Percentiles rank a stretch among this genome's conserved stretches.
Conservation (phyloP, 2,113 vertebrate species). For the Phocoena sinus region DNA sequence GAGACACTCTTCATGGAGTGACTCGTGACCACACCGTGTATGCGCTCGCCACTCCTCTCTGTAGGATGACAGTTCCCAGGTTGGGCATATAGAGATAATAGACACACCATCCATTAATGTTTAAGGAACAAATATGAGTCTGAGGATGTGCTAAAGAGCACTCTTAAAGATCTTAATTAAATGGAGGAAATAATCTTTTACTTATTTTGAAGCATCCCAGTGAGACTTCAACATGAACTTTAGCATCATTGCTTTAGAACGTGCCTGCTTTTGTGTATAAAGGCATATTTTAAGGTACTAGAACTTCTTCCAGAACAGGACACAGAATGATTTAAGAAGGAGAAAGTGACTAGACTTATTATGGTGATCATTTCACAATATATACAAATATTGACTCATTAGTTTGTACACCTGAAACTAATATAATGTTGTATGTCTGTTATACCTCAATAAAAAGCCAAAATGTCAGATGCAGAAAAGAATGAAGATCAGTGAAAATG, state of each 20-base stretch:
- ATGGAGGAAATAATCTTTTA: neutral
- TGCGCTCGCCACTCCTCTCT: neutral
- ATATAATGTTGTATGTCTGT: neutral
- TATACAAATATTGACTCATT: neutral
- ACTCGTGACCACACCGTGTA: neutral
- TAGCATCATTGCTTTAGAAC: neutral
- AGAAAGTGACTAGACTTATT: neutral
- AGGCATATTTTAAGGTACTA: neutral
- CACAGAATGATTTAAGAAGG: neutral
- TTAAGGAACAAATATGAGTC: neutral
- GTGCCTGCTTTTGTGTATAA: neutral
- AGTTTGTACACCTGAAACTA: neutral
- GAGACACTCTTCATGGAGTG: neutral
- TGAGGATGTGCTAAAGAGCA: neutral
- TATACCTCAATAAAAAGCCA: neutral
- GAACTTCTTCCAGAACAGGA: neutral
- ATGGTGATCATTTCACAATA: neutral
- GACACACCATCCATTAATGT: neutral
- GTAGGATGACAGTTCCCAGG: neutral
- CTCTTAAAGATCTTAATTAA: neutral
- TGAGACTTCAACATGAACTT: neutral
- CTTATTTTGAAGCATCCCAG: neutral
- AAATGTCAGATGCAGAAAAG: neutral
- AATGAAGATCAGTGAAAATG: neutral
- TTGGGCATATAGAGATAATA: neutral